phyloP scores from a whole-genome alignment of 2,888 invertebrate genomes.

The Hirtodrosophila duncani region DNA sequence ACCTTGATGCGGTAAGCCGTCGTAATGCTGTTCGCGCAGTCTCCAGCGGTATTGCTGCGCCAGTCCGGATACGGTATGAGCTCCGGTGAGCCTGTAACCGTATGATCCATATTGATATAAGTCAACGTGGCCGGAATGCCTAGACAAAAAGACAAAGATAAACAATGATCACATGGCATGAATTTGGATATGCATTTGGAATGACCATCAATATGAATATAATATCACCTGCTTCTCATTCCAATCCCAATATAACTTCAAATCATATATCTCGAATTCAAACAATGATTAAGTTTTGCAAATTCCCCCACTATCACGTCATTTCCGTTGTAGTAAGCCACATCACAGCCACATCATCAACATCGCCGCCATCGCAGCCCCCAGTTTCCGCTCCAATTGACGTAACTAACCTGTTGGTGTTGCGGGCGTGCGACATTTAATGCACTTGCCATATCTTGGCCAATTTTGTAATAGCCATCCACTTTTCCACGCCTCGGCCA shows the following conservation, averaged over 20 bases:
- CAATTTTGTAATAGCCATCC: conserved; percentile 16
- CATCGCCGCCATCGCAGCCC: background rate
- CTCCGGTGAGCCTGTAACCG: conserved; percentile 85
- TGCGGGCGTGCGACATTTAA: conserved; percentile 35
- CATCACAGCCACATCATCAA: conserved; percentile 26
- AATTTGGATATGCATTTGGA: no score
- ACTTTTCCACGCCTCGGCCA: no score
- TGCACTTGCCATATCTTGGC: conserved; percentile 22
- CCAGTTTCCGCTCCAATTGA: conserved; percentile 35
- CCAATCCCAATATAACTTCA: background rate
- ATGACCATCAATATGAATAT: no score
- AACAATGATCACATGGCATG: no score
- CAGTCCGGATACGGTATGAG: conserved; percentile 89
- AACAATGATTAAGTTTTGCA: no score
- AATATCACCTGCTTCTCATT: background rate
- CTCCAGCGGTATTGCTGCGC: conserved; percentile 86
- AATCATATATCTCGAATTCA: background rate
- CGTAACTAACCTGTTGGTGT: conserved; percentile 23
- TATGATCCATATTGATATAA: conserved; percentile 85
- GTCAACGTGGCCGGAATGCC: conserved; percentile 90
- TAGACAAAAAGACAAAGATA: conserved; percentile 67
- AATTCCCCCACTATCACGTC: conserved; percentile 30
- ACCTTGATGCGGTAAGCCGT: conserved; percentile 89
- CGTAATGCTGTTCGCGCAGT: conserved; percentile 86
- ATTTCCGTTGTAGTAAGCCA: conserved; percentile 52